Conservation (phyloP, 2,888 invertebrate genomes). For the Parelbella ahira region DNA sequence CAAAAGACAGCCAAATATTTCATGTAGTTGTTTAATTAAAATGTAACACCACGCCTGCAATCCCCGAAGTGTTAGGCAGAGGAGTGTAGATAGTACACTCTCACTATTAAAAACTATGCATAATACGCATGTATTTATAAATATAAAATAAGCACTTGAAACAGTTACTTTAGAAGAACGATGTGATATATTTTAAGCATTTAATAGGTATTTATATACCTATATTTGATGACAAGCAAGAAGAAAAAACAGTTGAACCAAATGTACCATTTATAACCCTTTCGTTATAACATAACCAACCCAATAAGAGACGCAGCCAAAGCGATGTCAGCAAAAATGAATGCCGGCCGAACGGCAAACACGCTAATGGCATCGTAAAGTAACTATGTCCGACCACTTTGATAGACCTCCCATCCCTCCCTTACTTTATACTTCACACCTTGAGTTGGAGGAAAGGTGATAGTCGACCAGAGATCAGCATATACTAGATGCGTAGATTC, state of each 20-base stretch:
- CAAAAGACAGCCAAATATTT: too few species aligned
- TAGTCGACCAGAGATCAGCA: constrained; percentile 36
- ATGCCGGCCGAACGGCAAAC: constrained; percentile 56
- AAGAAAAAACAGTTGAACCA: constrained; percentile 13
- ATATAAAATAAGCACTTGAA: too few species aligned
- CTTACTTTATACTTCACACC: constrained; percentile 20
- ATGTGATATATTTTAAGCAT: too few species aligned
- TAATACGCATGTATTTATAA: too few species aligned
- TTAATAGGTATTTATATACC: neutral
- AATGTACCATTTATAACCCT: constrained; percentile 30
- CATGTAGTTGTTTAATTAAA: too few species aligned
- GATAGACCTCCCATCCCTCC: constrained; percentile 38
- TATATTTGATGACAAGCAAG: too few species aligned
- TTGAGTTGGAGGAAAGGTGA: constrained; percentile 17
- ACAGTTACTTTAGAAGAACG: too few species aligned
- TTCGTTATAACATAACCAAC: constrained; percentile 36
- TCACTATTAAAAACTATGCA: too few species aligned
- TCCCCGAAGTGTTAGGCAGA: too few species aligned
- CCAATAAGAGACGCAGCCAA: constrained; percentile 44
- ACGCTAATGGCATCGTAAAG: constrained; percentile 63
- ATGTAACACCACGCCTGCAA: too few species aligned
- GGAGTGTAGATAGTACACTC: too few species aligned
- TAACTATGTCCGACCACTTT: constrained; percentile 44
- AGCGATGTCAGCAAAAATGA: constrained; percentile 52
- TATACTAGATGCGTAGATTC: constrained; percentile 44